Evolutionary conservation across 2,797 vertebrate genomes (phyloP), one percentile per base, ranked within the genome.

Genomic region (Gastrophryne carolinensis): DNA sequence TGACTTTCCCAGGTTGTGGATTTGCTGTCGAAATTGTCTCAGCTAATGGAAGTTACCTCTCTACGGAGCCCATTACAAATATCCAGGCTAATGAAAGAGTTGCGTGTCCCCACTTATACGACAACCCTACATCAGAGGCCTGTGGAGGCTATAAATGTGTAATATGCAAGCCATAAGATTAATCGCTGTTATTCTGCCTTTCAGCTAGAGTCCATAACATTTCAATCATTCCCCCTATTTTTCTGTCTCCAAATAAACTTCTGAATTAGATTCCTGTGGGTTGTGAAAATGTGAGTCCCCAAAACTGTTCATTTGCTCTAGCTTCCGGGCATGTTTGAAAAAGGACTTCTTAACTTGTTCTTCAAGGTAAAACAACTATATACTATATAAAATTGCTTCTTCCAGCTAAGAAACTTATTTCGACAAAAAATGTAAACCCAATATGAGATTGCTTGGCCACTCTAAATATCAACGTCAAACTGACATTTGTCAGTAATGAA

Each of bases 21-120:
- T 30, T 44, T 63, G 44, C 47, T 56, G 49, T 73, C 26, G 63
- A 73, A 54, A 73, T 73, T 73, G 71, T 63, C 23, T 64, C 26
- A 13, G 47, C 34, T 73, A 64, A 54, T 73, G 17, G 60, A 64
- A 73, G 32, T 29, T 41, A 64, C 60, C 53, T 64, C 24, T 19
- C 34, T 10, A 21, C 29, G 49, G 39, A 56, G 10, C 49, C 60
- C 49, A 64, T 63, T 64, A 73, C 26, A 73, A 54, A 41, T 63
- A 54, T 49, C 30, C 58, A 10, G 34, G 39, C 32, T 39, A 10
- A 44, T 64, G 19, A 73, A 54, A 64, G 34, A 62, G 4, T 60
- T 61, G 52, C 41, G 52, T 39, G 37, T 49, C 62, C 44, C 23
- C 30, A 50, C 29, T 34, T 61, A 7, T 21, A 72, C 10, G 57